phyloP scores from a whole-genome alignment of 30 jellyfish, hydroid and myxozoan genomes.

The Aurelia aurita region DNA sequence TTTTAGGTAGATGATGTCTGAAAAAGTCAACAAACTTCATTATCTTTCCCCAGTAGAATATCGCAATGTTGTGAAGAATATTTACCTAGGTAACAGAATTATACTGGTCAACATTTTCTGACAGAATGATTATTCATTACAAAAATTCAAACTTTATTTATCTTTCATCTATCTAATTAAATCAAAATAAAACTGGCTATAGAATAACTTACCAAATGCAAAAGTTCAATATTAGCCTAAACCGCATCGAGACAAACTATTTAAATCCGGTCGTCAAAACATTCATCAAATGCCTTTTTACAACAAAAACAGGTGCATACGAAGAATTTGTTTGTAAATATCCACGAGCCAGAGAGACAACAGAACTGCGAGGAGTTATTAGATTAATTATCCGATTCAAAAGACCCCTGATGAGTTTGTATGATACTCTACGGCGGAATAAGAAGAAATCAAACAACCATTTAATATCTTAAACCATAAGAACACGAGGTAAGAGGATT shows the following conservation, averaged over 20 bases:
- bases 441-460: conserved; percentile 37
- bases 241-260: not conserved
- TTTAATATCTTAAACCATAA: conserved; percentile 6
- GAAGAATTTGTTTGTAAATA: not conserved
- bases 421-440: conserved; percentile 1
- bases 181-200: too few relatives aligned
- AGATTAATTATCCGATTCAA: conserved; percentile 27
- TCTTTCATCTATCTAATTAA: too few relatives aligned
- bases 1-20: too few relatives aligned
- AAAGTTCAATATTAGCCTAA: too few relatives aligned
- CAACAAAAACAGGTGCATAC: conserved; percentile 6
- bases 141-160: too few relatives aligned
- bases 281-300: not conserved
- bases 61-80: too few relatives aligned
- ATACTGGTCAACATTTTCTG: too few relatives aligned
- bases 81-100: too few relatives aligned
- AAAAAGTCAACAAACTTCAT: too few relatives aligned
- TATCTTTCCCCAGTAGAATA: too few relatives aligned
- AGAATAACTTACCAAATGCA: too few relatives aligned
- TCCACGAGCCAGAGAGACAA: conserved; percentile 30
- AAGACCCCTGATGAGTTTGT: conserved; percentile 23
- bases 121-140: too few relatives aligned
- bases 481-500: conserved; percentile 8
- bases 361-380: conserved; percentile 10
- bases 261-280: not conserved